These are phyloP conservation scores for Magallana angulata DNA, from an alignment of 1,140 invertebrate genomes.

Conservation along the genomic window DNA sequence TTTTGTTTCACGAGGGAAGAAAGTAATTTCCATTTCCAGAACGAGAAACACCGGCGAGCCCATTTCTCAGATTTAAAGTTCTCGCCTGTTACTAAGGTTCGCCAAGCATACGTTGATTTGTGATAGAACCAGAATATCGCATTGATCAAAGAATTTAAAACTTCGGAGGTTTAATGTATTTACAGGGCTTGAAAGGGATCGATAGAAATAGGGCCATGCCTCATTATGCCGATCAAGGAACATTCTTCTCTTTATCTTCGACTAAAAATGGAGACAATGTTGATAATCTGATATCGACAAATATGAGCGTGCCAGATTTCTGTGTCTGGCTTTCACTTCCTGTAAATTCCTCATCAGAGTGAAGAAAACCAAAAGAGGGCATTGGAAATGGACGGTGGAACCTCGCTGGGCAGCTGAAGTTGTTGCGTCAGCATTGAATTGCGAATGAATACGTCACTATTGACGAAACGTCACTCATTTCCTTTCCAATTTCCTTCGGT, in stretches of 20 bases:
- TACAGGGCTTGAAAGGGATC: constrained; percentile 19
- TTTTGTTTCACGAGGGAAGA: neutral
- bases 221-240: neutral
- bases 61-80: constrained; percentile 28
- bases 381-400: no score
- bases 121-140: constrained; percentile 27
- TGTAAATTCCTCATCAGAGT: no score
- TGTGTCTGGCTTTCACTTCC: neutral
- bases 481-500: neutral
- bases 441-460: neutral
- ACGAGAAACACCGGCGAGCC: neutral
- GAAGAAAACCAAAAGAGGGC: no score
- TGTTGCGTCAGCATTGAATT: neutral
- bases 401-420: no score
- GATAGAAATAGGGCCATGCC: neutral
- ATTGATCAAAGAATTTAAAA: constrained; percentile 37
- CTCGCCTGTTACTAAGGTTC: constrained; percentile 11
- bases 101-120: constrained; percentile 19
- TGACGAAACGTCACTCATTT: neutral
- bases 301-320: neutral
- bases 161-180: constrained; percentile 35
- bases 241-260: neutral
- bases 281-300: neutral
- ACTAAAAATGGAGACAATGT: neutral
- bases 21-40: constrained; percentile 31